phyloP scores from a whole-genome alignment of 2,113 vertebrate species.

The Galeopterus variegatus region DNA sequence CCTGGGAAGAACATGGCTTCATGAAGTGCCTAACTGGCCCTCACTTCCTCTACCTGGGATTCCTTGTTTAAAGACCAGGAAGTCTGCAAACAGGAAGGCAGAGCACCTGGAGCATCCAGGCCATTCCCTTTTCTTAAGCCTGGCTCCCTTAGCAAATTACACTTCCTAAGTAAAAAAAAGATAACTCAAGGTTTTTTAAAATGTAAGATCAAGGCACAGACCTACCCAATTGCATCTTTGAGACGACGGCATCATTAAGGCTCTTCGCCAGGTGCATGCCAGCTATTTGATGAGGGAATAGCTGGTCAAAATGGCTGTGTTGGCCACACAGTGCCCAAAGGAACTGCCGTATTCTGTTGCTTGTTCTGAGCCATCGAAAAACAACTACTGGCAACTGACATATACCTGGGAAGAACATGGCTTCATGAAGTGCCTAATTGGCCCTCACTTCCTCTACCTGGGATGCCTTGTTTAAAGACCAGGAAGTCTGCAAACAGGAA shows the following conservation, averaged over 20 bases:
- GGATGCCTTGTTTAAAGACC: background rate
- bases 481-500: background rate
- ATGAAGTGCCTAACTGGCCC: too few relatives aligned
- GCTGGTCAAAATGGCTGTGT: background rate
- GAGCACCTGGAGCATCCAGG: background rate
- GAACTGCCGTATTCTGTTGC: background rate
- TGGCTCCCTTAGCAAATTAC: background rate
- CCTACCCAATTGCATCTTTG: background rate
- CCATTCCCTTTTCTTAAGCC: background rate
- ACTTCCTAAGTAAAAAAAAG: background rate
- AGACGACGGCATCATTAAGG: background rate
- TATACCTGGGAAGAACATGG: background rate
- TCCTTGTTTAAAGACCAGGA: background rate
- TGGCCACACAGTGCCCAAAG: background rate
- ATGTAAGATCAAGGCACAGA: background rate
- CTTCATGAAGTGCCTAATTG: background rate
- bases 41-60: background rate
- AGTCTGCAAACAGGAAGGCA: background rate
- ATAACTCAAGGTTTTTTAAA: constrained; percentile 1
- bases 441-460: background rate
- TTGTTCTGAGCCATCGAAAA: background rate
- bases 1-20: background rate
- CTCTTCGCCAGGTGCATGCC: background rate
- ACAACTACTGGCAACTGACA: background rate
- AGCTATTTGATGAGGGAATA: background rate